A percentile compares a stretch with the other conserved stretches of the same genome.
Evolutionary conservation across 1,140 invertebrate genomes (phyloP).

Genomic region (Trachymyrmex septentrionalis): DNA sequence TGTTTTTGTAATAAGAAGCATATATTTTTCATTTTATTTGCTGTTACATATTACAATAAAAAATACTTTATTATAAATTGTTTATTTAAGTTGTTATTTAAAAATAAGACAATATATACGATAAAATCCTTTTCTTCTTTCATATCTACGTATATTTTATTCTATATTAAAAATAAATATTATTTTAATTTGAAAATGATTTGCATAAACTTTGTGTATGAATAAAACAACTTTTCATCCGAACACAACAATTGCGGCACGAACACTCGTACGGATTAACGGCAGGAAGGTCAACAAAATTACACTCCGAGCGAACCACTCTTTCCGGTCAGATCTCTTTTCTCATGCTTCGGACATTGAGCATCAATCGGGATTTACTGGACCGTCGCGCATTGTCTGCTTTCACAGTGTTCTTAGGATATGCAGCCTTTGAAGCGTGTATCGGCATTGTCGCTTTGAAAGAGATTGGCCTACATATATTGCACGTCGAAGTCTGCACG

Average conservation of each 20-base stretch:
- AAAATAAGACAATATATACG: not conserved
- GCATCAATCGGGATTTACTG: conserved; percentile 68
- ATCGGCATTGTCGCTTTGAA: conserved; percentile 40
- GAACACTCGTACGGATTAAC: conserved; percentile 42
- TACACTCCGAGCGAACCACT: conserved; percentile 30
- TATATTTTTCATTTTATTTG: not conserved
- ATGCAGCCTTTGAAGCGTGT: conserved; percentile 52
- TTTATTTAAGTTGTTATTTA: not conserved
- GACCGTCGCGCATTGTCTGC: conserved; percentile 67
- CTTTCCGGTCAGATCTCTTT: conserved; percentile 57
- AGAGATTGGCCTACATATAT: conserved; percentile 57
- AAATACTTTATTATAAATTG: not conserved
- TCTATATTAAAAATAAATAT: not conserved
- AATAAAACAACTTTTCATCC: conserved; percentile 17
- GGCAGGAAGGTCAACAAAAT: conserved; percentile 40
- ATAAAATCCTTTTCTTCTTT: not conserved
- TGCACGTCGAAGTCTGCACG: not conserved
- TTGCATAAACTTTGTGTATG: not conserved
- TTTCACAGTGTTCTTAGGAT: conserved; percentile 65
- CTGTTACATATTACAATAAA: not conserved
- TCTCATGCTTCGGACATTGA: conserved; percentile 59
- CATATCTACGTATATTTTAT: not conserved
- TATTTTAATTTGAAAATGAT: not conserved
- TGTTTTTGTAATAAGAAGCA: not conserved
- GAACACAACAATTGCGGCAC: not conserved